Percentiles rank a stretch among this genome's conserved stretches.
Evolutionary conservation across 1,140 invertebrate species (phyloP).

Genomic region (Diabrotica virgifera): DNA sequence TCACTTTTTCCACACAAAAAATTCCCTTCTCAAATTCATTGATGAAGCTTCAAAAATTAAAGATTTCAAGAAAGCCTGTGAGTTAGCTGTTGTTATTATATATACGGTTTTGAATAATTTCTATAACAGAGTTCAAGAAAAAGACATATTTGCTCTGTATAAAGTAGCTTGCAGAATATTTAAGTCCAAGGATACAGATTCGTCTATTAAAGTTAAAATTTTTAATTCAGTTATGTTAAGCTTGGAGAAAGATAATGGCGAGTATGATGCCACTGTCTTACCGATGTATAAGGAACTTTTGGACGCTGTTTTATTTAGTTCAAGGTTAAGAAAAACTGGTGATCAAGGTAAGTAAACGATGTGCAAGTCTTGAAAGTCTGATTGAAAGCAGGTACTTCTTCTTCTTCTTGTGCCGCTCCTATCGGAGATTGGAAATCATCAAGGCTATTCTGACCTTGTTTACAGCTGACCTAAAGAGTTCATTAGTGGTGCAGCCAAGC

Average conservation of each 20-base stretch:
- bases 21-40: slow-evolving; percentile 34
- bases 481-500: no score
- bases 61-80: slow-evolving; percentile 28
- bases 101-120: slow-evolving; percentile 38
- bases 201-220: slow-evolving; percentile 33
- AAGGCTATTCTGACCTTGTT: no score
- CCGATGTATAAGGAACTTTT: slow-evolving; percentile 22
- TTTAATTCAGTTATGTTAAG: slow-evolving; percentile 28
- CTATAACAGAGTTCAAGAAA: slow-evolving; percentile 27
- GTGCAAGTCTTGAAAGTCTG: no score
- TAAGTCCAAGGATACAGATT: slow-evolving; percentile 15
- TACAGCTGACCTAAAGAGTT: no score
- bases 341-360: slow-evolving; percentile 34
- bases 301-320: slow-evolving; percentile 17
- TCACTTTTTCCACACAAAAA: slow-evolving; percentile 31
- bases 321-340: slow-evolving; percentile 17
- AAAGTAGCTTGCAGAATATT: slow-evolving; percentile 20
- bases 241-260: slow-evolving; percentile 30
- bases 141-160: slow-evolving; percentile 24
- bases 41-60: slow-evolving; percentile 20
- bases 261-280: slow-evolving; percentile 19
- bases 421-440: no score
- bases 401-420: no score
- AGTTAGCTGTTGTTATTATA: slow-evolving; percentile 33
- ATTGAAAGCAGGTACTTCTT: no score